Base-by-base conservation (phyloP, 64 coral and sea anemone genomes). In the Trachythela sp. region DNA sequence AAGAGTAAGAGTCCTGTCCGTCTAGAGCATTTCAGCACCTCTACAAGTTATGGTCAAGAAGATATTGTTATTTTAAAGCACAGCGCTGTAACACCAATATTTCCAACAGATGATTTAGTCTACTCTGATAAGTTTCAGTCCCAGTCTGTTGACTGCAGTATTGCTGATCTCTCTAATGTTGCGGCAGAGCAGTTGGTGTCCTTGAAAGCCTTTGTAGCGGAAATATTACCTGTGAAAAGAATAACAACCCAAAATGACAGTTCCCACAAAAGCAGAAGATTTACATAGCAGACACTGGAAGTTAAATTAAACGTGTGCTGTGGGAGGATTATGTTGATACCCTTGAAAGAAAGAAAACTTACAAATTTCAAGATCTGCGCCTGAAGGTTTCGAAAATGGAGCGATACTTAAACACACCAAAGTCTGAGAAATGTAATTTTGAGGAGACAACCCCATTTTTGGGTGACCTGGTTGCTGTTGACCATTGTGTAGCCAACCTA, bases 291-390 rank as follows among this genome's bases (percentile, higher is more conserved):
- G 90, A 91, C 34, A 59, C 70, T 45, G 70, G 49, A 48, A 51
- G 35, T 56, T 86, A 37, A 48, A 91, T 91, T 50, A 91, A 91
- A 77, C 27, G 86, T 20, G 64, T 91, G 50, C 90, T 91, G 15
- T 91, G 58, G 60, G 54, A 91, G 70, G 32, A 77, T 48, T 75
- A 77, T 42, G 84, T 83, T 91, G 60, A 91, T 40, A 86, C 4
- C 48, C 90, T 83, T 20, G 67, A 29, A 50, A 75, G 70, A 54
- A 54, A 52, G 33, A 49, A 72, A 80, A 91, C 84, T 24, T 77
- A 91, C 43, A 86, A 39, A 38, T 41, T 86, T 40, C 56, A 77
- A 75, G 85, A 87, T 41, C 29, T 91, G 34, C 39, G 60, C 15
- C 27, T 91, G 24, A 91, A 86, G 45, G 90, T 85, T 70, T 70